Percentiles rank a stretch among this genome's conserved stretches.
Evolutionary conservation across 2,113 vertebrate genomes (phyloP).

Genomic region (Pseudopodoces humilis): DNA sequence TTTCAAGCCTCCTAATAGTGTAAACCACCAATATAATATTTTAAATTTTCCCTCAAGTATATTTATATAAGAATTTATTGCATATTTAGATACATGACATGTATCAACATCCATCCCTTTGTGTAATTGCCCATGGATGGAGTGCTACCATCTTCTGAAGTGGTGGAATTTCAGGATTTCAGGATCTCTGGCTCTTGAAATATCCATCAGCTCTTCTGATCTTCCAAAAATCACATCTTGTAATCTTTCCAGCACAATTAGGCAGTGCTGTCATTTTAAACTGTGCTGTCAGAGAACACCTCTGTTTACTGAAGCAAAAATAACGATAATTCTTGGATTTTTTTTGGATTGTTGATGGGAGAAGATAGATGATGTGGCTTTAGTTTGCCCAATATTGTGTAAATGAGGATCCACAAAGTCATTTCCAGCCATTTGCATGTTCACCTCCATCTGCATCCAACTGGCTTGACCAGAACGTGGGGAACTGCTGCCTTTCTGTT

Average conservation of each 20-base stretch:
- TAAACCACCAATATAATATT: background rate
- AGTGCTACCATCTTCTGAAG: no score
- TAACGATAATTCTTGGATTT: background rate
- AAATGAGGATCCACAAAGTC: background rate
- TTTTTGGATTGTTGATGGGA: background rate
- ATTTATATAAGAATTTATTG: background rate
- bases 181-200: background rate
- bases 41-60: background rate
- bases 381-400: background rate
- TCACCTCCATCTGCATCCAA: background rate
- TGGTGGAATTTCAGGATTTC: background rate
- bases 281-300: background rate
- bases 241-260: background rate
- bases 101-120: background rate
- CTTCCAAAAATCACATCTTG: background rate
- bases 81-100: background rate
- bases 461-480: background rate
- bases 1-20: background rate
- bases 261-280: background rate
- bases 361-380: background rate
- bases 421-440: background rate
- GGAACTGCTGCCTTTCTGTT: background rate
- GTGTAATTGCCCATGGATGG: accelerated
- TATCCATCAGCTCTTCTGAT: background rate
- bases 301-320: background rate